Conservation (phyloP, 2,888 invertebrate genomes). For the Pristionchus entomophagus region DNA sequence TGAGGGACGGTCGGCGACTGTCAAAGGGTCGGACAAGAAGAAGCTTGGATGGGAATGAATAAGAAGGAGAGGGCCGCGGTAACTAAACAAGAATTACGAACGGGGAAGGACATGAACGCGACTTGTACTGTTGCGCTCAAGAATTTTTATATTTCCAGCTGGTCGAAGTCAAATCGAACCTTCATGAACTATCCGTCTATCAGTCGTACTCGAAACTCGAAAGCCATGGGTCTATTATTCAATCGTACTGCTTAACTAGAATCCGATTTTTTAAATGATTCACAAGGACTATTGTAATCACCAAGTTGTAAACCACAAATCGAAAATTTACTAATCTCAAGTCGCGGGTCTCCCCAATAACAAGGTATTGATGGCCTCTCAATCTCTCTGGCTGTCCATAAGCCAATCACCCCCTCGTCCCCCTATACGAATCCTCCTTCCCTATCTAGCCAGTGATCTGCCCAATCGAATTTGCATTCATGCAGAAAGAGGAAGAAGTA, state of each 20-base stretch:
- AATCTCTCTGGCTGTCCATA: not conserved
- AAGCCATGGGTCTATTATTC: not conserved
- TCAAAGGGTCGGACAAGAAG: not conserved
- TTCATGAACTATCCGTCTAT: too few relatives aligned
- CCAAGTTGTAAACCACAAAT: too few relatives aligned
- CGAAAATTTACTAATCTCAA: too few relatives aligned
- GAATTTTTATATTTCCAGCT: too few relatives aligned
- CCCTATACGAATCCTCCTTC: not conserved
- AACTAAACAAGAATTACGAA: not conserved
- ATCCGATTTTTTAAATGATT: too few relatives aligned
- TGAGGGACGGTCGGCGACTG: not conserved
- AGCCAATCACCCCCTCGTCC: not conserved
- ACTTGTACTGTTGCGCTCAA: too few relatives aligned
- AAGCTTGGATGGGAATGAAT: not conserved
- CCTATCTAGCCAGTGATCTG: not conserved
- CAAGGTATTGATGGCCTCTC: not conserved
- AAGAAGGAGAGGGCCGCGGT: not conserved
- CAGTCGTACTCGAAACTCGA: not conserved
- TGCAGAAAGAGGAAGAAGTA: not conserved
- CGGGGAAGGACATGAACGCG: not conserved
- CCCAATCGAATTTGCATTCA: constrained; percentile 23
- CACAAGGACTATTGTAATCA: too few relatives aligned
- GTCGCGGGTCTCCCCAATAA: too few relatives aligned
- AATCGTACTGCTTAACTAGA: too few relatives aligned
- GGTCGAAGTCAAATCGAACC: too few relatives aligned